Conservation (phyloP, 64 coral and sea anemone genomes). For the Stichodactyla helianthus region DNA sequence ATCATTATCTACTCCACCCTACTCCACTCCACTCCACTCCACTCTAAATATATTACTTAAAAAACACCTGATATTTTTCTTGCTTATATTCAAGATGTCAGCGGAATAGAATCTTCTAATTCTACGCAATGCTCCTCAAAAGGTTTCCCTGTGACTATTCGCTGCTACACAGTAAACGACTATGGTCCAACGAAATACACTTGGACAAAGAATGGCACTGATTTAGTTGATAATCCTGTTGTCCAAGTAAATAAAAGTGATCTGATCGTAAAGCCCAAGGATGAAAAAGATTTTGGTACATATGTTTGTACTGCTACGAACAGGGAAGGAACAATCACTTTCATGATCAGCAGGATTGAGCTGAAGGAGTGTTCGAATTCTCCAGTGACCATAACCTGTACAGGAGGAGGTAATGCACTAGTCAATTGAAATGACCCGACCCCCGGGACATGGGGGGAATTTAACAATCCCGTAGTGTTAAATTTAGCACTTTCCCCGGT, state of each 20-base stretch:
- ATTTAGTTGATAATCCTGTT: background rate
- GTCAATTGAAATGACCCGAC: too few species aligned
- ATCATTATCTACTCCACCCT: too few species aligned
- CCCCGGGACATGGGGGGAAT: too few species aligned
- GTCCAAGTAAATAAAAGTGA: background rate
- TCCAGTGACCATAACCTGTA: fast-evolving
- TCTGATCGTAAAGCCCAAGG: background rate
- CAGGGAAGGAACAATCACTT: background rate
- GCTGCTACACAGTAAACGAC: background rate
- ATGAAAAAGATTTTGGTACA: too few species aligned
- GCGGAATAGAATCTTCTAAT: background rate
- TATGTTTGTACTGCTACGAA: background rate
- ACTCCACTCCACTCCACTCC: too few species aligned
- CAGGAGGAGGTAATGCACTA: too few species aligned
- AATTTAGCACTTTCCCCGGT: too few species aligned
- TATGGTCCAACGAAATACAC: background rate
- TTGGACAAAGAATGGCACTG: background rate
- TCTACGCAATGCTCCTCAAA: background rate
- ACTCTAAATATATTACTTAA: too few species aligned
- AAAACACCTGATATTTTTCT: too few species aligned
- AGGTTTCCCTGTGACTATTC: background rate
- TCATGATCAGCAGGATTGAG: background rate
- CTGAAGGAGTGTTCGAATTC: background rate
- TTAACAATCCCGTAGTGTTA: too few species aligned
- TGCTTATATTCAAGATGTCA: too few species aligned